Percentiles rank a stretch among this genome's conserved stretches.
phyloP scores from a whole-genome alignment of 2,888 invertebrate species.

The Schizaphis graminum region DNA sequence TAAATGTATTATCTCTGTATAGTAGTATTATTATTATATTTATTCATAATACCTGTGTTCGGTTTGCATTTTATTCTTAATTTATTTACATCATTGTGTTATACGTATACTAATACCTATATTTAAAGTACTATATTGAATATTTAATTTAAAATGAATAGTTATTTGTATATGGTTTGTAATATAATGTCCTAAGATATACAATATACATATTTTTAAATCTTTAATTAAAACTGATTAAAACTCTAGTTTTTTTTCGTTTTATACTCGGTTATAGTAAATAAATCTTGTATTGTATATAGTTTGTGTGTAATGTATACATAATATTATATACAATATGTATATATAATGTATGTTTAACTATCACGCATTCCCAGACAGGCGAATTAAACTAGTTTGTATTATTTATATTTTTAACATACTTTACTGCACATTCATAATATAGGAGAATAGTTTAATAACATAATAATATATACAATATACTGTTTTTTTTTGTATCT shows the following conservation, averaged over 20 bases:
- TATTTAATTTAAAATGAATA: neutral
- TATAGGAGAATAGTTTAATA: neutral
- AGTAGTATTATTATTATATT: neutral
- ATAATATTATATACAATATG: neutral
- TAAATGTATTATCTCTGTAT: neutral
- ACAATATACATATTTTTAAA: neutral
- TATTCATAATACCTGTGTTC: neutral
- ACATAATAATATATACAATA: neutral
- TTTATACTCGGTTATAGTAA: neutral
- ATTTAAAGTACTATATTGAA: neutral
- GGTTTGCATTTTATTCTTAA: too few species aligned
- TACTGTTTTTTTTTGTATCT: neutral
- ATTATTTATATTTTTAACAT: conserved; percentile 19
- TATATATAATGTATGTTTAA: neutral
- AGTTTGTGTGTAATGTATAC: neutral
- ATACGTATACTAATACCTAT: neutral
- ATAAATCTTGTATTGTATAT: neutral
- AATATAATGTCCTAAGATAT: neutral
- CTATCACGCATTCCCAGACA: conserved; percentile 37
- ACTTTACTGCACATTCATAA: neutral
- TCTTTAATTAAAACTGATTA: neutral
- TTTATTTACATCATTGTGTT: neutral
- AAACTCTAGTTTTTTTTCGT: neutral
- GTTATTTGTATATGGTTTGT: neutral
- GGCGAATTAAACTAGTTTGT: conserved; percentile 30